phyloP scores from a whole-genome alignment of 2,888 invertebrate genomes.

The Copidosoma aretas region DNA sequence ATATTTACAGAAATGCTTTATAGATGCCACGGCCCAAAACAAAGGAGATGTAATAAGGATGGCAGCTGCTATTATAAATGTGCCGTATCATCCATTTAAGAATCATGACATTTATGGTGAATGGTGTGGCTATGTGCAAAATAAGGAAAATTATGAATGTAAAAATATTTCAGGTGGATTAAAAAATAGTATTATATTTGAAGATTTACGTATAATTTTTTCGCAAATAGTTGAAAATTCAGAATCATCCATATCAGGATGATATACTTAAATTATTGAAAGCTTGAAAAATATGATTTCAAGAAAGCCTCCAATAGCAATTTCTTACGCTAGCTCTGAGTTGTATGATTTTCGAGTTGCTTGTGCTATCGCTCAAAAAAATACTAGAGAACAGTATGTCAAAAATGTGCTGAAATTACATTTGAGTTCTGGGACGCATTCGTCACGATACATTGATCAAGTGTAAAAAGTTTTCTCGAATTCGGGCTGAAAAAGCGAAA shows the following conservation, averaged over 20 bases:
- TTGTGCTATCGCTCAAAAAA: constrained; percentile 21
- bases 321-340: constrained; percentile 13
- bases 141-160: constrained; percentile 27
- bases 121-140: constrained; percentile 31
- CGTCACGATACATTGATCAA: constrained; percentile 10
- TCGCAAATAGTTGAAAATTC: constrained; percentile 19
- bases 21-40: constrained; percentile 27
- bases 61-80: constrained; percentile 33
- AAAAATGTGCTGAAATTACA: constrained; percentile 8
- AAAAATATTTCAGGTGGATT: constrained; percentile 12
- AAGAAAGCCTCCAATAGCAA: constrained; percentile 32
- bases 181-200: constrained; percentile 8
- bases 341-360: constrained; percentile 23
- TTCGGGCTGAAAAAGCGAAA: constrained; percentile 9
- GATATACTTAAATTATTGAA: constrained; percentile 32
- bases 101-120: constrained; percentile 35
- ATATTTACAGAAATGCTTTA: constrained; percentile 36
- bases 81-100: constrained; percentile 36
- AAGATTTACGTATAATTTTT: constrained; percentile 8
- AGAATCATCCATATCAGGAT: constrained; percentile 15
- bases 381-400: constrained; percentile 37
- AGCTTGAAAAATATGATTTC: constrained; percentile 26
- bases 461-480: constrained; percentile 11
- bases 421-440: constrained; percentile 13
- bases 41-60: constrained; percentile 22